phyloP scores from a whole-genome alignment of 2,113 vertebrate species.

The Lepus americanus region DNA sequence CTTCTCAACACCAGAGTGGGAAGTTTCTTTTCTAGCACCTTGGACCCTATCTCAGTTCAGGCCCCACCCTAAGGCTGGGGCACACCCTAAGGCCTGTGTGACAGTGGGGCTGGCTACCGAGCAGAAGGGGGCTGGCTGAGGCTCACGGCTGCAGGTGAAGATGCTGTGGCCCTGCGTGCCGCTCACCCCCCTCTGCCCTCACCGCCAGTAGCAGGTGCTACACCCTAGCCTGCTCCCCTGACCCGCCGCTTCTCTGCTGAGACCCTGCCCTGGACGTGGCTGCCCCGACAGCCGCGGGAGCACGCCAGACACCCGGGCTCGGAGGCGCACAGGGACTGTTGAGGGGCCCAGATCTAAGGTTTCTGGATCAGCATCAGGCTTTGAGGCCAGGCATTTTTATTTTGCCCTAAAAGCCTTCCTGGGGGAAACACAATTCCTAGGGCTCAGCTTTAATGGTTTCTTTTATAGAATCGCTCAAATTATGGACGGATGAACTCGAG shows the following conservation, averaged over 20 bases:
- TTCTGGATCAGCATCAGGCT: conserved; percentile 74
- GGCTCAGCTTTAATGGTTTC: conserved; percentile 84
- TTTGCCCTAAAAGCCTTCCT: conserved; percentile 87
- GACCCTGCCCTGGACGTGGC: neutral
- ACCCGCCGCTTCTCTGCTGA: rapidly evolving
- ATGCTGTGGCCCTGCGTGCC: rapidly evolving
- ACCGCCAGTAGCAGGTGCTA: neutral
- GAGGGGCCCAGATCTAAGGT: neutral
- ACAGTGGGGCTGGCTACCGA: no score
- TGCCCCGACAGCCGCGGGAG: neutral
- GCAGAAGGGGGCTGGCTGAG: rapidly evolving
- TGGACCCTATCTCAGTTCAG: neutral
- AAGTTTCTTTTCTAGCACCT: neutral
- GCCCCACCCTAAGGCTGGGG: neutral
- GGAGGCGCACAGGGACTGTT: neutral
- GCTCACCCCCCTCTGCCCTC: neutral
- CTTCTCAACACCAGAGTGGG: neutral
- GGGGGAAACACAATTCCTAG: conserved; percentile 84
- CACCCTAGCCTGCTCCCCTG: rapidly evolving
- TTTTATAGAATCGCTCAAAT: conserved; percentile 87
- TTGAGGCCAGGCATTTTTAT: conserved; percentile 86
- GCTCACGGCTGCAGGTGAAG: neutral
- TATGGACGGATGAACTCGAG: conserved; percentile 88
- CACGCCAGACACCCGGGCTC: neutral
- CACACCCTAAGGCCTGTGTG: neutral